Percentiles rank a stretch among this genome's conserved stretches.
phyloP scores from a whole-genome alignment of 2,888 invertebrate genomes.

The Cabera pusaria region DNA sequence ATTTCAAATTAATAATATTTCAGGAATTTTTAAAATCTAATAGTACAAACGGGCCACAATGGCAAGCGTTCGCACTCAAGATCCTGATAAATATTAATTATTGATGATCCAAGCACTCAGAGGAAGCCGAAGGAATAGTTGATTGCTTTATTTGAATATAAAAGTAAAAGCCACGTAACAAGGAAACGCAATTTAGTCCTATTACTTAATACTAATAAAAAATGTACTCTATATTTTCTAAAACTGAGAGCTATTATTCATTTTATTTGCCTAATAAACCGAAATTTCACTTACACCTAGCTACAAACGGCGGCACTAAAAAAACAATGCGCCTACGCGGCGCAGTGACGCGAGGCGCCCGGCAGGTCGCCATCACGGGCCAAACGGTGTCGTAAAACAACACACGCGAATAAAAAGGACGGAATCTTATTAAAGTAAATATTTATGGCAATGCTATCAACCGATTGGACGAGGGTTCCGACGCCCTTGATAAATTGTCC shows the following conservation, averaged over 20 bases:
- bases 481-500: conserved; percentile 78
- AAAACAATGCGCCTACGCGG: conserved; percentile 66
- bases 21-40: too few species aligned
- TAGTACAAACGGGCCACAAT: too few species aligned
- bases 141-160: too few species aligned
- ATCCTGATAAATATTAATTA: too few species aligned
- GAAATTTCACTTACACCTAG: conserved; percentile 51
- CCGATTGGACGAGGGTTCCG: conserved; percentile 78
- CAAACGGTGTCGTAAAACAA: conserved; percentile 77
- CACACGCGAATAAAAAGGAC: conserved; percentile 74
- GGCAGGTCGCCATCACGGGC: conserved; percentile 65
- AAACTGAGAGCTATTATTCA: conserved; percentile 4
- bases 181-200: too few species aligned
- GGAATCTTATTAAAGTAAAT: conserved; percentile 83
- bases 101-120: too few species aligned
- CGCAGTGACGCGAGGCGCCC: conserved; percentile 37
- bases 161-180: too few species aligned
- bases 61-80: too few species aligned
- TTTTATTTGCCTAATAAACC: conserved; percentile 20
- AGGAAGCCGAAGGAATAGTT: too few species aligned
- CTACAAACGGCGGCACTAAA: conserved; percentile 57
- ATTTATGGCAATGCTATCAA: conserved; percentile 81
- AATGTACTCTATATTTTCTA: conserved; percentile 1
- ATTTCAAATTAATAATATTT: too few species aligned
- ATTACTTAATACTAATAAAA: too few species aligned